Conservation (phyloP, 2,113 vertebrate genomes). For the Pitta sordida region DNA sequence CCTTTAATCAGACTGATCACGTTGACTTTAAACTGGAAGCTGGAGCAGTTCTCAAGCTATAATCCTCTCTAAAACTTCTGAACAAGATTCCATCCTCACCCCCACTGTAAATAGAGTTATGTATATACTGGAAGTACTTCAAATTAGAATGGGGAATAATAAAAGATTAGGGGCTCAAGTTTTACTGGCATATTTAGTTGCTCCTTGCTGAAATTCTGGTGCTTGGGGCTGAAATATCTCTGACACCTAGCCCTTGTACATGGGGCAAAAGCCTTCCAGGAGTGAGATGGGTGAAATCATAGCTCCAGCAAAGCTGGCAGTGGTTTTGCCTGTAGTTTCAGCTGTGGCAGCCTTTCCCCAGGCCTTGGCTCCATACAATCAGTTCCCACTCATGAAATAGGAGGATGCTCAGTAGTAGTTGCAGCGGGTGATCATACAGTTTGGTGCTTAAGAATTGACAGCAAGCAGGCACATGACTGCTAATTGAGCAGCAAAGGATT, state of each 20-base stretch:
- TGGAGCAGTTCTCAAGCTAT: conserved; percentile 25
- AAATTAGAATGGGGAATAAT: neutral
- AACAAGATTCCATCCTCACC: neutral
- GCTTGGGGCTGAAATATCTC: neutral
- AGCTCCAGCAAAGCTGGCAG: neutral
- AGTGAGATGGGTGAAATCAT: neutral
- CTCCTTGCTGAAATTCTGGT: neutral
- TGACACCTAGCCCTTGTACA: neutral
- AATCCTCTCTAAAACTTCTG: conserved; percentile 49
- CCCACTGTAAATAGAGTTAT: neutral
- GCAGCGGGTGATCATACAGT: neutral
- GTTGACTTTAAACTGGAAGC: conserved; percentile 61
- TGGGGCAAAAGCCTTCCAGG: neutral
- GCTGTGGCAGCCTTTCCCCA: neutral
- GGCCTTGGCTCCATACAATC: neutral
- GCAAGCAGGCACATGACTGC: neutral
- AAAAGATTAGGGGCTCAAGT: neutral
- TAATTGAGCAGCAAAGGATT: conserved; percentile 48
- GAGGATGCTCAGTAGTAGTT: neutral
- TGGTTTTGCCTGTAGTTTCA: neutral
- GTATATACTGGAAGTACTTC: neutral
- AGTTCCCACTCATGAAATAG: neutral
- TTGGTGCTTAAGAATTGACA: conserved; percentile 26
- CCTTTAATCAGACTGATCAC: conserved; percentile 69
- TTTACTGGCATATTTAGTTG: neutral